Evolutionary conservation across 1,140 invertebrate genomes (phyloP), one percentile per base, ranked within the genome.

Genomic region (Drosophila sp.): DNA sequence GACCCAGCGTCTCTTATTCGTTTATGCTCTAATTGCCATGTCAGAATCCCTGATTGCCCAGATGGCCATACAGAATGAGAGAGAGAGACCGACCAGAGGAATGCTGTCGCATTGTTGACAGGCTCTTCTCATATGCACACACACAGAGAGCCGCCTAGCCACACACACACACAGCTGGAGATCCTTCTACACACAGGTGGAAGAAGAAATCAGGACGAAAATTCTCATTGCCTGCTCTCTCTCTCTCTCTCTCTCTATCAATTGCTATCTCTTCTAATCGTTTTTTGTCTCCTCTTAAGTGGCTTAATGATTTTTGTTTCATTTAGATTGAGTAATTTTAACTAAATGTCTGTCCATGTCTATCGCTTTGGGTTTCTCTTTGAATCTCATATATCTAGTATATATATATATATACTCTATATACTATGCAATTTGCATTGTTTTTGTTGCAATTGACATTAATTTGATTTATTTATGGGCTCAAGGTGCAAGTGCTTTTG

Each of bases 231-330:
- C 32, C 30, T 58, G 17, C 58, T 32, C 41, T 17, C 65, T 61
- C 63, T 72, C 74, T 75, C 80, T 73, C 66, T 62, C 62, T 72
- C 72, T 55, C 7, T 50, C 23, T 50, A 50, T 50, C 44, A 50
- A 27, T 10, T 50, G 44, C 7, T 25, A 7, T 27, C 25, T 50
- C 23, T 50, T 50, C 23, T 50, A 50, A 50, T 50, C 44, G 63
- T 60, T 65, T 60, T 66, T 38, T 63, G 66, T 76, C 76, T 61
- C 30, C 50, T 58, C 55, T 72, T 72, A 79, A 83, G 76, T 86
- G 84, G 80, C 84, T 86, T 86, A 84, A 83, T 80, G 66, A 86
- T 86, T 86, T 89, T 84, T 50, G 84, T 78, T 86, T 86, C 70
- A 76, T 70, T 89, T 83, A 72, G 72, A 82, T 73, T 89, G 80